phyloP scores from a whole-genome alignment of 2,113 vertebrate species.

The Choloepus hoffmanni region DNA sequence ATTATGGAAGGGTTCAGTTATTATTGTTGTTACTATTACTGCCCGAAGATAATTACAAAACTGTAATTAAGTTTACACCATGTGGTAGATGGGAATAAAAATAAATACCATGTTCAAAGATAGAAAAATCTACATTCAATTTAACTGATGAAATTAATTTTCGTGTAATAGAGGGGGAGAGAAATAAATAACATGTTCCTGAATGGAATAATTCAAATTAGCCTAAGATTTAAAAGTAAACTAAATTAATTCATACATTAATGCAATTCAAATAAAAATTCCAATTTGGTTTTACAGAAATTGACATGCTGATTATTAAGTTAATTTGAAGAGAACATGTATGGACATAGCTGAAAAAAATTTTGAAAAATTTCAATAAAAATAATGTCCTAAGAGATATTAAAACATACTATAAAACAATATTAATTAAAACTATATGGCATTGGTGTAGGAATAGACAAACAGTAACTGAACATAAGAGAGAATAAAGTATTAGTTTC shows the following conservation, averaged over 20 bases:
- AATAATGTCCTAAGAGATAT: neutral
- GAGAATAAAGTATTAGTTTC: neutral
- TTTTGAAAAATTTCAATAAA: neutral
- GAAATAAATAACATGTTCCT: neutral
- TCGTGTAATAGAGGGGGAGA: neutral
- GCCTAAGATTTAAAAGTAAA: neutral
- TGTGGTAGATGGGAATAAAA: neutral
- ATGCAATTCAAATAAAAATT: neutral
- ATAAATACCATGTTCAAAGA: neutral
- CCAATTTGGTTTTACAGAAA: neutral
- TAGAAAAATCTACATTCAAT: neutral
- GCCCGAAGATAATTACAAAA: neutral
- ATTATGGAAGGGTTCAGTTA: neutral
- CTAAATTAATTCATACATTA: neutral
- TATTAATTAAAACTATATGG: neutral
- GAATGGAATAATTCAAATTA: neutral
- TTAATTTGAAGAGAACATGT: neutral
- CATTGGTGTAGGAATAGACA: neutral
- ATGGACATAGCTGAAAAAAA: neutral
- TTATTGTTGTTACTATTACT: neutral
- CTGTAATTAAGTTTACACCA: neutral
- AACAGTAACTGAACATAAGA: neutral
- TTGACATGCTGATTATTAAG: neutral
- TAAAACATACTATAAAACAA: neutral
- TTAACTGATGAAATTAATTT: neutral